phyloP scores from a whole-genome alignment of 2,797 vertebrate species.

The Sebastes dallii region DNA sequence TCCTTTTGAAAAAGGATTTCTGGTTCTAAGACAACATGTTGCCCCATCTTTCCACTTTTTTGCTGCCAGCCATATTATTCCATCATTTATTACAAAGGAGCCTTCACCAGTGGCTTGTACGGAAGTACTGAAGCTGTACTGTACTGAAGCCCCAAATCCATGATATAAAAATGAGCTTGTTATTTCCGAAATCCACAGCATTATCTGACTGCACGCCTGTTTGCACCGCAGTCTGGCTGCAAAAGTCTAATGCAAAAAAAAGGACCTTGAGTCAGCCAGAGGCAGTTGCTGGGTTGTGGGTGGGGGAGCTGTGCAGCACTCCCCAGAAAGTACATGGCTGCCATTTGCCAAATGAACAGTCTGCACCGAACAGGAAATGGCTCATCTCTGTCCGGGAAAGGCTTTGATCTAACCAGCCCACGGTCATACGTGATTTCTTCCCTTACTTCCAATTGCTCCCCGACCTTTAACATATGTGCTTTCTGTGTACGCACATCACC shows the following conservation, averaged over 20 bases:
- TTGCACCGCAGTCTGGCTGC: conserved; percentile 7
- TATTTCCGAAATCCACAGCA: conserved; percentile 22
- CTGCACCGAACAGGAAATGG: conserved; percentile 64
- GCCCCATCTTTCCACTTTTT: conserved; percentile 13
- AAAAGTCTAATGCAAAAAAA: conserved; percentile 24
- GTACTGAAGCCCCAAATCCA: not conserved
- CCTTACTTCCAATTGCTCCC: conserved; percentile 52
- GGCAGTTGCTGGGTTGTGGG: conserved; percentile 16
- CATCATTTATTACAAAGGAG: not conserved
- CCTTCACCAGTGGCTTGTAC: not conserved
- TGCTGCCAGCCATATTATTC: conserved; percentile 20
- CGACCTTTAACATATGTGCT: conserved; percentile 58
- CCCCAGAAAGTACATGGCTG: conserved; percentile 26
- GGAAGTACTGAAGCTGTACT: not conserved
- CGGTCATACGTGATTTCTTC: conserved; percentile 59
- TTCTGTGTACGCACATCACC: conserved; percentile 48
- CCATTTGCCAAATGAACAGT: conserved; percentile 66
- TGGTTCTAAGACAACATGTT: conserved; percentile 13
- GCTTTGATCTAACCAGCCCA: conserved; percentile 70
- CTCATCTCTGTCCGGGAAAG: conserved; percentile 63
- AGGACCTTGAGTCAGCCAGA: conserved; percentile 39
- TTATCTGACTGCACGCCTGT: conserved; percentile 13
- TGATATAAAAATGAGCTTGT: conserved; percentile 16
- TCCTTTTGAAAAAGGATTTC: conserved; percentile 11
- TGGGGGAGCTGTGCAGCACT: not conserved